phyloP scores from a whole-genome alignment of 2,113 vertebrate genomes.

The Casuarius casuarius region DNA sequence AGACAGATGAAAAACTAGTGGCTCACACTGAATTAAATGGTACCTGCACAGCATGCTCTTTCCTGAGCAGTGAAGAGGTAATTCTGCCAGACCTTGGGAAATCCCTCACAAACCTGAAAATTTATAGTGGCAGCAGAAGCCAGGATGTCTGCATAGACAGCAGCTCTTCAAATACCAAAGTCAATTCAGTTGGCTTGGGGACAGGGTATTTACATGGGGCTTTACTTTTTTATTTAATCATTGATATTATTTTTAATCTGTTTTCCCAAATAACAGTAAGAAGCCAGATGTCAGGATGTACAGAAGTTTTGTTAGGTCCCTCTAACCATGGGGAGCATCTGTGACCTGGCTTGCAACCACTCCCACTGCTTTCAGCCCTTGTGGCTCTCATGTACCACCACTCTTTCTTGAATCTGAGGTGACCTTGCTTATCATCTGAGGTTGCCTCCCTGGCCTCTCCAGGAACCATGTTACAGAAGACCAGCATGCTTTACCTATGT shows the following conservation, averaged over 20 bases:
- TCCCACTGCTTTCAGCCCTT: background rate
- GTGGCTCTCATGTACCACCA: background rate
- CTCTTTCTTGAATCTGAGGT: background rate
- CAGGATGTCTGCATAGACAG: slow-evolving; percentile 9
- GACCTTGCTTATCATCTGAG: background rate
- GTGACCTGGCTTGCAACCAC: background rate
- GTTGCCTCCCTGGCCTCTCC: background rate
- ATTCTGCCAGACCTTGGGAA: slow-evolving; percentile 5
- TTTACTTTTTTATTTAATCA: background rate
- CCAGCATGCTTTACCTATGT: background rate
- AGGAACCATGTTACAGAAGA: background rate
- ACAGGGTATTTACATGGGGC: background rate
- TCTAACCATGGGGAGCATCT: background rate
- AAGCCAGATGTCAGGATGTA: background rate
- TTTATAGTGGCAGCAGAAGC: background rate
- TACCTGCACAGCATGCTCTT: background rate
- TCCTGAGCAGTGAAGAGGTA: background rate
- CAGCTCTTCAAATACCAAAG: background rate
- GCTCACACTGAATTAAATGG: background rate
- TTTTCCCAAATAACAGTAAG: background rate
- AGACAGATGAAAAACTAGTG: background rate
- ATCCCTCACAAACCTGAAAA: background rate
- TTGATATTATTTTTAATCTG: background rate
- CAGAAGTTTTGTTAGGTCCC: background rate
- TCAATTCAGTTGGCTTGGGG: background rate